Conservation (phyloP, 2,113 vertebrate species). For the Charina bottae region DNA sequence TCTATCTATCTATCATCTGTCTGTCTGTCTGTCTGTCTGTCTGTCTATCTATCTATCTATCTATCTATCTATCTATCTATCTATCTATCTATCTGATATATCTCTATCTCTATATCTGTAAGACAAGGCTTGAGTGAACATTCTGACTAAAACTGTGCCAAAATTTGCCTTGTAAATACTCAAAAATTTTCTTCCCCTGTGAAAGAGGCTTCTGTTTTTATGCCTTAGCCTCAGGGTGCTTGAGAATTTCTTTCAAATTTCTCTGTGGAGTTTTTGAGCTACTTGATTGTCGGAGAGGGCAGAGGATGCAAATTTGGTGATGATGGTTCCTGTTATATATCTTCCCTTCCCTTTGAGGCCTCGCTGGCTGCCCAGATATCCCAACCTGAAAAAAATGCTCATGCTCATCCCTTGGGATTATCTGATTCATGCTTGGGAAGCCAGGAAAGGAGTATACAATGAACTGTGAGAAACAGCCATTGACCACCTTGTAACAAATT, state of each 20-base stretch:
- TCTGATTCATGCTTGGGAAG: neutral
- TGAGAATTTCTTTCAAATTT: neutral
- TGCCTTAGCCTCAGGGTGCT: neutral
- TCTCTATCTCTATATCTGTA: neutral
- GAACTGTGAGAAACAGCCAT: neutral
- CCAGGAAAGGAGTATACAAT: neutral
- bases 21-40: too few relatives aligned
- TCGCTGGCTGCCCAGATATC: neutral
- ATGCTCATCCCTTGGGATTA: neutral
- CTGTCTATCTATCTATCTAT: too few relatives aligned
- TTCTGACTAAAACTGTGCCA: neutral
- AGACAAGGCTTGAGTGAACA: neutral
- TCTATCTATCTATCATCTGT: neutral
- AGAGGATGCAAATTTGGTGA: neutral
- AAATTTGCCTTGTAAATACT: slow-evolving; percentile 1
- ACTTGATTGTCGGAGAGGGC: neutral
- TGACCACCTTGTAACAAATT: neutral
- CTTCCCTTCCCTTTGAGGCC: neutral
- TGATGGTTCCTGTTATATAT: neutral
- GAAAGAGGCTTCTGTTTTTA: neutral
- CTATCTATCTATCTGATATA: too few relatives aligned
- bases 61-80: too few relatives aligned
- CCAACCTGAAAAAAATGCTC: neutral
- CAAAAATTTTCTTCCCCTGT: neutral
- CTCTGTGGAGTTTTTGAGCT: neutral